These are phyloP conservation scores for Xenops minutus DNA, from an alignment of 2,797 vertebrate genomes.

Conservation along the genomic window DNA sequence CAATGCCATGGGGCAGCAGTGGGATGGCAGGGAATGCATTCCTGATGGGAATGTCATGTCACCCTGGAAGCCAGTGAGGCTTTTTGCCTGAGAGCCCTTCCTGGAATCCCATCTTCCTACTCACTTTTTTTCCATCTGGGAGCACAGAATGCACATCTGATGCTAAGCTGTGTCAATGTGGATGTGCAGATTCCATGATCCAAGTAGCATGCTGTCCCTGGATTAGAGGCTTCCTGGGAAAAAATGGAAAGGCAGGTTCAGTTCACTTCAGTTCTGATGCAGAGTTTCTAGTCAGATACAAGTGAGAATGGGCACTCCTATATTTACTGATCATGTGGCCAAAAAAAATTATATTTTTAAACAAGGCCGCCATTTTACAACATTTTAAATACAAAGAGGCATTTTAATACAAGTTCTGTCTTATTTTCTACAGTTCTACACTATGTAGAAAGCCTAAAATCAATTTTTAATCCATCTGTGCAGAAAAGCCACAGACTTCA, in stretches of 20 bases:
- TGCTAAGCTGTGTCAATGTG: rapidly evolving
- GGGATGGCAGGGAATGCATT: not conserved
- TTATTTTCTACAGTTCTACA: not conserved
- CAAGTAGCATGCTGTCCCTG: not conserved
- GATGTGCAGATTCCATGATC: not conserved
- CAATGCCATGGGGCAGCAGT: too few relatives aligned
- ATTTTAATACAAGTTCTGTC: not conserved
- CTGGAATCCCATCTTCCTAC: not conserved
- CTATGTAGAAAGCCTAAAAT: not conserved
- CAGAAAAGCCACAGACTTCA: not conserved
- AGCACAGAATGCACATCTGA: not conserved
- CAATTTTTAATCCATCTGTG: not conserved
- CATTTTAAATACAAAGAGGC: not conserved
- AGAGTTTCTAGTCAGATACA: not conserved
- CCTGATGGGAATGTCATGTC: not conserved
- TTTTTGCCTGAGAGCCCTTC: not conserved
- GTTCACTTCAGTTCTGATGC: not conserved
- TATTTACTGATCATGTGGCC: not conserved
- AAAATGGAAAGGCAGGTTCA: not conserved
- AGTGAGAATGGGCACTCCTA: not conserved
- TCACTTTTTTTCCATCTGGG: not conserved
- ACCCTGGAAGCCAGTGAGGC: not conserved
- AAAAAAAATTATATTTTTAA: not conserved
- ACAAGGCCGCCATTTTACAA: not conserved
- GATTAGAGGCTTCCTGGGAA: not conserved